These are phyloP conservation scores for Drosophila nasuta DNA, from an alignment of 1,140 invertebrate species.

Conservation along the genomic window DNA sequence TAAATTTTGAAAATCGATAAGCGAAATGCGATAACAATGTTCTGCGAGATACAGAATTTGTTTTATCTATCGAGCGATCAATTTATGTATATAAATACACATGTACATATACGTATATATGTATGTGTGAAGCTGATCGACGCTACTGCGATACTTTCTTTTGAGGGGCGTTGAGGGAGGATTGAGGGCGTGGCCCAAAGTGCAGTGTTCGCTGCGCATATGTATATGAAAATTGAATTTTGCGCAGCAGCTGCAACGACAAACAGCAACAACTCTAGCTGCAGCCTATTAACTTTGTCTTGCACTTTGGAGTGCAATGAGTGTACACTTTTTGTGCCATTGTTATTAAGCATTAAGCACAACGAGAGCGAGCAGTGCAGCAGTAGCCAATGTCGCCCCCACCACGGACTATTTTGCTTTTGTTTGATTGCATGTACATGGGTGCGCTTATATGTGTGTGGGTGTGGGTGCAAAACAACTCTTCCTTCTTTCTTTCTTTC, in stretches of 20 bases:
- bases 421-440: slow-evolving; percentile 3
- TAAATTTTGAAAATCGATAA: slow-evolving; percentile 14
- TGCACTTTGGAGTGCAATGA: slow-evolving; percentile 40
- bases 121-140: background rate
- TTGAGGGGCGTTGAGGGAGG: background rate
- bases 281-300: slow-evolving; percentile 21
- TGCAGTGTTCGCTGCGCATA: slow-evolving; percentile 29
- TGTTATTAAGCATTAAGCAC: slow-evolving; percentile 2
- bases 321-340: slow-evolving; percentile 20
- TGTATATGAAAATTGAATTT: slow-evolving; percentile 30
- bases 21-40: background rate
- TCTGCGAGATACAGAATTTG: background rate
- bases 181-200: slow-evolving; percentile 21
- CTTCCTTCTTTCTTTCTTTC: background rate
- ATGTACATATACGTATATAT: background rate
- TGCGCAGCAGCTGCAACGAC: slow-evolving; percentile 3
- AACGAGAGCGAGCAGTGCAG: background rate
- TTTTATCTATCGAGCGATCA: background rate
- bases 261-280: slow-evolving; percentile 20
- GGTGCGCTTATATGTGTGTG: slow-evolving; percentile 1
- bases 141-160: background rate
- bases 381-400: slow-evolving; percentile 23
- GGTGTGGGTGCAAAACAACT: background rate
- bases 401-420: background rate
- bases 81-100: background rate